phyloP scores from a whole-genome alignment of 2,888 invertebrate genomes.

The Drosophila putrida region DNA sequence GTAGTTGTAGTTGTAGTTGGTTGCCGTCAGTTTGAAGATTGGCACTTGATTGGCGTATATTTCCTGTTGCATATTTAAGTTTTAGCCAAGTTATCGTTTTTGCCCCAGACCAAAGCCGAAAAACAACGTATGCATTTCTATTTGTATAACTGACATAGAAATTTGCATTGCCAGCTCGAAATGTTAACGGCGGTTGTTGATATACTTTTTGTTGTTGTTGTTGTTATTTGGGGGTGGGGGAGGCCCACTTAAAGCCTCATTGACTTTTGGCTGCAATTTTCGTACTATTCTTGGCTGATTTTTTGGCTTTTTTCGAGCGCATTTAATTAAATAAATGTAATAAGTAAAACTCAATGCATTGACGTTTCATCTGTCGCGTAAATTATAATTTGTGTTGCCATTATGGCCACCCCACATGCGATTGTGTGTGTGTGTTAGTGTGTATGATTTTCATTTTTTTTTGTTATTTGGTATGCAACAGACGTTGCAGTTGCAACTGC shows the following conservation, averaged over 20 bases:
- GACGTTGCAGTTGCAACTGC: slow-evolving; percentile 36
- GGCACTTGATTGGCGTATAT: slow-evolving; percentile 84
- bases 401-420: slow-evolving; percentile 54
- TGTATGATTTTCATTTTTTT: slow-evolving; percentile 35
- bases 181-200: slow-evolving; percentile 7
- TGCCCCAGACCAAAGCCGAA: slow-evolving; percentile 31
- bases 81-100: slow-evolving; percentile 60
- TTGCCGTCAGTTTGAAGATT: slow-evolving; percentile 80
- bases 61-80: slow-evolving; percentile 84
- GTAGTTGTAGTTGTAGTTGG: slow-evolving; percentile 27
- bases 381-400: slow-evolving; percentile 79
- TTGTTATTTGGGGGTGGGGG: neutral
- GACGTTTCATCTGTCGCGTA: slow-evolving; percentile 81
- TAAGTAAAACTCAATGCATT: slow-evolving; percentile 73
- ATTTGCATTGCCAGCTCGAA: slow-evolving; percentile 45
- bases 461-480: slow-evolving; percentile 29
- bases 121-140: slow-evolving; percentile 66
- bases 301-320: slow-evolving; percentile 31
- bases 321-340: slow-evolving; percentile 80
- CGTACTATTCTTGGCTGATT: neutral
- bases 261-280: slow-evolving; percentile 2
- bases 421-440: slow-evolving; percentile 11
- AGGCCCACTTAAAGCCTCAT: slow-evolving; percentile 29
- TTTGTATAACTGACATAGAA: slow-evolving; percentile 70
- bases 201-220: slow-evolving; percentile 3